Evolutionary conservation across 2,888 invertebrate genomes (phyloP).

Genomic region (Dioctria rufipes): DNA sequence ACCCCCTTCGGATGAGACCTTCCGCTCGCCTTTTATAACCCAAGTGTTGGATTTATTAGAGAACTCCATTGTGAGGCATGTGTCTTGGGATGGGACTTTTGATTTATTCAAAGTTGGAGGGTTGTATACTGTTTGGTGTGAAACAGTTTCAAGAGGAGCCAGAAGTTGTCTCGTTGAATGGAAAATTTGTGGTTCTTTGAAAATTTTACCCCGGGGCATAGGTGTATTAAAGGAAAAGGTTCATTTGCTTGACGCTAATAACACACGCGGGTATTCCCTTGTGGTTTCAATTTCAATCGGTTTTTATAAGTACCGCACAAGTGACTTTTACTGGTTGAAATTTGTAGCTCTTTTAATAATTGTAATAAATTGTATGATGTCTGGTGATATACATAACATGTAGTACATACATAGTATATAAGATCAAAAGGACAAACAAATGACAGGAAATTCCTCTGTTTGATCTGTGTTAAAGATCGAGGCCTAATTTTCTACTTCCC

Average conservation of each 20-base stretch:
- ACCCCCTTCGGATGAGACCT: conserved; percentile 54
- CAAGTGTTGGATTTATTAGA: conserved; percentile 57
- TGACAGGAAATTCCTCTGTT: conserved; percentile 22
- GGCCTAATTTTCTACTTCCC: conserved; percentile 24
- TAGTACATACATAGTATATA: not conserved
- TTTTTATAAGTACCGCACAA: conserved; percentile 18
- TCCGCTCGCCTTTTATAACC: conserved; percentile 38
- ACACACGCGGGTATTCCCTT: conserved; percentile 37
- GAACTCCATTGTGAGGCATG: conserved; percentile 45
- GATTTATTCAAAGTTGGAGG: conserved; percentile 55
- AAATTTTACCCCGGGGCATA: conserved; percentile 39
- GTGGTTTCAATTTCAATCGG: conserved; percentile 44
- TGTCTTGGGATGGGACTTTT: conserved; percentile 55
- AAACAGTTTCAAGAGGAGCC: conserved; percentile 46
- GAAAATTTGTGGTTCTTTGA: conserved; percentile 38
- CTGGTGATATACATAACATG: too few relatives aligned
- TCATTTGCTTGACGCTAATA: conserved; percentile 28
- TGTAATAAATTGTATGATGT: conserved; percentile 1
- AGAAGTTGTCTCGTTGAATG: not conserved
- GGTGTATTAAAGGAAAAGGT: not conserved
- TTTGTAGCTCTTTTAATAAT: conserved; percentile 19
- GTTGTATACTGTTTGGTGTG: conserved; percentile 35
- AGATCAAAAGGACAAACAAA: not conserved
- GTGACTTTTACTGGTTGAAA: conserved; percentile 26
- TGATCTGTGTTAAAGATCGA: conserved; percentile 12